Evolutionary conservation across 2,113 vertebrate species (phyloP).

Genomic region (Corvus hawaiiensis): DNA sequence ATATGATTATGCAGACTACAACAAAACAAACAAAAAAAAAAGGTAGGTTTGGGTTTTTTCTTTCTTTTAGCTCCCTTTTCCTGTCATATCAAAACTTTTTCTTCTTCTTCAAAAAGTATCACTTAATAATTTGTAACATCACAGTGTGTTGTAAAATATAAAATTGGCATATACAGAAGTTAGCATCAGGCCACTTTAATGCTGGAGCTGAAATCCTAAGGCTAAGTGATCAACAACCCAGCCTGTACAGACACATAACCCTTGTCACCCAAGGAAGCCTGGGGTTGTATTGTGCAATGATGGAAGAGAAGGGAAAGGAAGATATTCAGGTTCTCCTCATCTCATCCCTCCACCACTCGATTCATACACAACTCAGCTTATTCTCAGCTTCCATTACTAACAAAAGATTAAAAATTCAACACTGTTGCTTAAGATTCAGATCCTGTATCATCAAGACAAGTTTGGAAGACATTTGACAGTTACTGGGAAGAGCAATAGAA

Average conservation of each 20-base stretch:
- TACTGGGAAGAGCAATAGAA: background rate
- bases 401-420: background rate
- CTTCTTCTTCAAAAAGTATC: background rate
- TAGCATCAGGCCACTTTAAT: background rate
- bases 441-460: background rate
- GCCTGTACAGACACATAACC: rapidly evolving
- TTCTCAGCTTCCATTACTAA: background rate
- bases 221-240: background rate
- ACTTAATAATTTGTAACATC: background rate
- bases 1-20: background rate
- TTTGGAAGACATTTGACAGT: background rate
- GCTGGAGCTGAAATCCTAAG: background rate
- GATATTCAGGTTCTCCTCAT: background rate
- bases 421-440: background rate
- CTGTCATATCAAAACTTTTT: background rate
- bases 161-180: background rate
- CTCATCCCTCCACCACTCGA: background rate
- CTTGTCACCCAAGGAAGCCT: background rate
- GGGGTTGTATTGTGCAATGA: background rate
- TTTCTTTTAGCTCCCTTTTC: background rate
- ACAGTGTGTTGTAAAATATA: background rate
- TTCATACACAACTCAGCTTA: background rate
- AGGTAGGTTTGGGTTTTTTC: background rate
- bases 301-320: background rate
- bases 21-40: background rate